Percentiles rank a stretch among this genome's conserved stretches.
Evolutionary conservation across 2,888 invertebrate species (phyloP).

Genomic region (Peribatodes rhomboidaria): DNA sequence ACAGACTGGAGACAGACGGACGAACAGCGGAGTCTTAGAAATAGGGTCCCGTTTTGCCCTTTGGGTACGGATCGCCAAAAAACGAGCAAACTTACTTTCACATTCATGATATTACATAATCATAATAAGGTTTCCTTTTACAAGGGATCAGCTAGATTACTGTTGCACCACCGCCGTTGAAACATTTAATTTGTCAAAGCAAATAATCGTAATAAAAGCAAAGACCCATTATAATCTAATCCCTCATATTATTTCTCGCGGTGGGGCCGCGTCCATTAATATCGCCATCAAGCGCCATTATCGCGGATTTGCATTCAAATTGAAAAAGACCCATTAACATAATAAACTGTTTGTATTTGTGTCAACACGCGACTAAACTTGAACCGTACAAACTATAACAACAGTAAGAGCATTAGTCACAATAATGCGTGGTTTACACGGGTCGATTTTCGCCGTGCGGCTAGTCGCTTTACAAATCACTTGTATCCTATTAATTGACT

Average conservation of each 20-base stretch:
- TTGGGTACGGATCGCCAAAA: too few species aligned
- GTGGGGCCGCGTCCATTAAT: conserved; percentile 17
- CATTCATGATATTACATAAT: too few species aligned
- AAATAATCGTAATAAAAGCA: background rate
- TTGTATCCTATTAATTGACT: too few species aligned
- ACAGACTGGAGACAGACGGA: too few species aligned
- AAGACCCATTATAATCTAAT: background rate
- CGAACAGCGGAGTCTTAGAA: too few species aligned
- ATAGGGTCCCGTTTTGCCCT: too few species aligned
- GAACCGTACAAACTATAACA: conserved; percentile 10
- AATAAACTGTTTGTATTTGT: conserved; percentile 55
- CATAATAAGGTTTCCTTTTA: too few species aligned
- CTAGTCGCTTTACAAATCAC: background rate
- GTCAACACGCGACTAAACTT: conserved; percentile 53
- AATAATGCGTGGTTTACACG: background rate
- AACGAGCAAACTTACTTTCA: too few species aligned
- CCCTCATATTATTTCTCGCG: conserved; percentile 6
- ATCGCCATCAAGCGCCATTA: conserved; percentile 30
- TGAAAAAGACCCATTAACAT: conserved; percentile 61
- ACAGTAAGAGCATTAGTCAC: conserved; percentile 1
- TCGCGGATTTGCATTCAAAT: conserved; percentile 61
- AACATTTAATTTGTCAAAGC: background rate
- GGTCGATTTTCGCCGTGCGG: background rate
- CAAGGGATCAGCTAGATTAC: too few species aligned
- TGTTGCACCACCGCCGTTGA: too few species aligned